These are phyloP conservation scores for Ariolimax columbianus DNA, from an alignment of 2,888 invertebrate species.

Conservation along the genomic window DNA sequence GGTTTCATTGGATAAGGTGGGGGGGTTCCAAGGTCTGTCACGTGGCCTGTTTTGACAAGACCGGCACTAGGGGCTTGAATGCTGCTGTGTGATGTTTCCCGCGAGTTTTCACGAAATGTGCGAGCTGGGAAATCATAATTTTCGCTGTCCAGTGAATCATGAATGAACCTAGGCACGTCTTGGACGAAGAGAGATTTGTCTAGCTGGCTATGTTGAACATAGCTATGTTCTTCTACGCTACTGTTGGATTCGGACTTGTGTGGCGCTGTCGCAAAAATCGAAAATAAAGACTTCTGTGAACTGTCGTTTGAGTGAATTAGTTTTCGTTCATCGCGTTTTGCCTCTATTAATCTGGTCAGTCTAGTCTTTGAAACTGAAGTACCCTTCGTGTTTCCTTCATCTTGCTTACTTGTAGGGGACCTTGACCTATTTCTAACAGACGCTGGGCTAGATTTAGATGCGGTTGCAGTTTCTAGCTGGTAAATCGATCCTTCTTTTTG, in stretches of 20 bases:
- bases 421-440: background rate
- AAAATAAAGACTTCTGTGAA: background rate
- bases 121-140: background rate
- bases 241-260: background rate
- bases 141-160: too few relatives aligned
- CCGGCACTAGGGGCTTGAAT: too few relatives aligned
- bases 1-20: background rate
- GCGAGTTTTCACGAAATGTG: background rate
- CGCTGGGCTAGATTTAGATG: background rate
- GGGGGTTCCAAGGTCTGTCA: background rate
- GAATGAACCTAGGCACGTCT: too few relatives aligned
- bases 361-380: conserved; percentile 12
- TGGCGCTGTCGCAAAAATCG: background rate
- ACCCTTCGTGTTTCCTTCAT: background rate
- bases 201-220: background rate
- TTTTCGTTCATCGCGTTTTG: conserved; percentile 29
- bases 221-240: conserved; percentile 2
- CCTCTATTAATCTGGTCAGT: conserved; percentile 29
- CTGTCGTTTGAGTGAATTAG: background rate
- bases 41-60: too few relatives aligned
- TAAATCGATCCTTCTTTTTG: background rate
- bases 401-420: background rate
- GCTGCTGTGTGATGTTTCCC: too few relatives aligned
- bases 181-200: conserved; percentile 1
- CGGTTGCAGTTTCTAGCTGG: background rate